Evolutionary conservation across 1,140 invertebrate species (phyloP).

Genomic region (Conus betulinus): DNA sequence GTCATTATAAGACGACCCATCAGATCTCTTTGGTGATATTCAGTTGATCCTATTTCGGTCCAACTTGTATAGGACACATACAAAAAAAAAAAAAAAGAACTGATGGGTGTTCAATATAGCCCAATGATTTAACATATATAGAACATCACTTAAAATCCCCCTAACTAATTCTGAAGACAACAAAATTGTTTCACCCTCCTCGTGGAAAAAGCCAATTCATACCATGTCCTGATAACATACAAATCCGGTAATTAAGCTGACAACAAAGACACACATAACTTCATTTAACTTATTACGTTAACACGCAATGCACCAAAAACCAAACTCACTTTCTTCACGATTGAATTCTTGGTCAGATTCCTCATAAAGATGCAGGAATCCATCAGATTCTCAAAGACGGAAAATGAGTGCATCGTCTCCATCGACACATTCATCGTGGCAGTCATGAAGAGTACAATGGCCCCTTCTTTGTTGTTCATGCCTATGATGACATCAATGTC

Average conservation of each 20-base stretch:
- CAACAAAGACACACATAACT: not conserved
- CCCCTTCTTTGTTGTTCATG: slow-evolving; percentile 23
- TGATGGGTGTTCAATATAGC: no score
- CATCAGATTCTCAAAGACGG: not conserved
- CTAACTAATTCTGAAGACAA: no score
- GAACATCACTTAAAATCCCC: no score
- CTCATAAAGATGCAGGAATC: not conserved
- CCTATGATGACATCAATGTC: slow-evolving; percentile 23
- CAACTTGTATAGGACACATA: no score
- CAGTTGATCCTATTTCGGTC: no score
- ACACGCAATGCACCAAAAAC: not conserved
- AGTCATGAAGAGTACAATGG: not conserved
- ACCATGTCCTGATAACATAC: no score
- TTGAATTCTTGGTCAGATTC: not conserved
- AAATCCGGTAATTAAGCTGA: not conserved
- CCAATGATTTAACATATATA: no score
- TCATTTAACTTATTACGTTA: not conserved
- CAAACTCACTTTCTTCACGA: slow-evolving; percentile 3
- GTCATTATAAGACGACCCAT: no score
- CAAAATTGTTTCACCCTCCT: no score
- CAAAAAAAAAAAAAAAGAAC: no score
- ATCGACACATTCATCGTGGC: not conserved
- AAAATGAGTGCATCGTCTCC: not conserved
- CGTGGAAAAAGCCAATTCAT: no score
- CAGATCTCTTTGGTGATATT: no score